Base-by-base conservation (phyloP, 2,113 vertebrate genomes). In the Meriones unguiculatus region DNA sequence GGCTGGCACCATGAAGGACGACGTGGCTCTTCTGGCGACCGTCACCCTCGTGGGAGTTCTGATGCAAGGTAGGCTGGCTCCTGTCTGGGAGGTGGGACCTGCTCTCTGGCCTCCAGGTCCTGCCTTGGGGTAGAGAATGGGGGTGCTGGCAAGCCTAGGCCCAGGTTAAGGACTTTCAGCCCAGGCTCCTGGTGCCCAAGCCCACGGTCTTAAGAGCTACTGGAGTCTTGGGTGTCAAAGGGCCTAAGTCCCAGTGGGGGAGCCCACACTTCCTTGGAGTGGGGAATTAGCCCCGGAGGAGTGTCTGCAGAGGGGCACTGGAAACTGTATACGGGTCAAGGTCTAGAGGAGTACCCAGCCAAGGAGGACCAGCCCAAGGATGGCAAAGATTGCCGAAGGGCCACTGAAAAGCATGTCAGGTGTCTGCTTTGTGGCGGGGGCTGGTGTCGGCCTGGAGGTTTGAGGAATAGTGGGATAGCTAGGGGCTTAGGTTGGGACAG, bases 21-120 rank as follows among this genome's bases (percentile, higher is more conserved):
- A 99, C 14, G 73, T 98, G 13, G 99, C 99, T 28, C 96, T 98
- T 64, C 97, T 99, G 57, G 99, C 99, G 13, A 95, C 98, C 0
- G 98, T 99, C 52, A 99, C 99, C 0, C 91, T 99, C 13, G 87
- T 99, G 65, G 99, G 98, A 7, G 98, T 99, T 93, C 95, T 99
- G 98, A 98, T 99, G 89, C 99, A 99, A 99, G 99, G 99, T 99
- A 73, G 52, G 97, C 54, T 59, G 54, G 59, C 35, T 95, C 81
- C 85, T 69, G 38, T 52, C 38, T 6, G 52, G 80, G 72, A 59
- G 81, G 54, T 4, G 41, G 77, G 84, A 10, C 9, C 14, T 59
- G 57, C 24, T 41, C 87, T 90, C 41, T 77, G 75, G 35, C 38
- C 28, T 81, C 35, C 25, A 35, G 28, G 41, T 18, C 4, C 14